A percentile compares a stretch with the other conserved stretches of the same genome.
phyloP scores from a whole-genome alignment of 2,797 vertebrate species.

The Antennarius maculatus region DNA sequence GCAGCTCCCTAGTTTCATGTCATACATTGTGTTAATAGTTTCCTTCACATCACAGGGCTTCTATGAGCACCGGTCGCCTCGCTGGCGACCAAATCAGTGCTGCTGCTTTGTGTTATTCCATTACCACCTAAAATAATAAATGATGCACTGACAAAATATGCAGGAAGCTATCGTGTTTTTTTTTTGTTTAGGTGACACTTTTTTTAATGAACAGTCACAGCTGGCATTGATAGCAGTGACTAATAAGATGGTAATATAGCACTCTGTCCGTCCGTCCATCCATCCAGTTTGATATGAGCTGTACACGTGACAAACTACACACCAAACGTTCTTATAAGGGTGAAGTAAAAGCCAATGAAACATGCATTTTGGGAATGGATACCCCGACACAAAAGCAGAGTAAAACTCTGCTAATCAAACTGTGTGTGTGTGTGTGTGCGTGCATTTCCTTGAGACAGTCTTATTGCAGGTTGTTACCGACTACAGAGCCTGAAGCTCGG shows the following conservation, averaged over 20 bases:
- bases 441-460: conserved; percentile 46
- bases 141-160: background rate
- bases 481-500: conserved; percentile 34
- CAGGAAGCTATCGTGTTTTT: background rate
- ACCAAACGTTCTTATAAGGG: conserved; percentile 3
- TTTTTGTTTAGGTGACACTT: background rate
- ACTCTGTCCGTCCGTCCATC: background rate
- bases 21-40: too few species aligned
- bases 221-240: background rate
- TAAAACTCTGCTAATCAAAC: conserved; percentile 47
- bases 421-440: conserved; percentile 23
- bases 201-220: background rate
- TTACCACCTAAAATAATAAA: background rate
- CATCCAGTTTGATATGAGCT: background rate
- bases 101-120: too few species aligned
- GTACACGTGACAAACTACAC: background rate
- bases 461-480: conserved; percentile 59
- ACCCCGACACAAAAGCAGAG: conserved; percentile 27
- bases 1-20: too few species aligned
- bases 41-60: too few species aligned
- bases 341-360: conserved; percentile 13
- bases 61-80: too few species aligned
- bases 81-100: too few species aligned
- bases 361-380: conserved; percentile 22
- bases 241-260: background rate